These are phyloP conservation scores for Mactromeris polynyma DNA, from an alignment of 2,888 invertebrate species.

Conservation along the genomic window DNA sequence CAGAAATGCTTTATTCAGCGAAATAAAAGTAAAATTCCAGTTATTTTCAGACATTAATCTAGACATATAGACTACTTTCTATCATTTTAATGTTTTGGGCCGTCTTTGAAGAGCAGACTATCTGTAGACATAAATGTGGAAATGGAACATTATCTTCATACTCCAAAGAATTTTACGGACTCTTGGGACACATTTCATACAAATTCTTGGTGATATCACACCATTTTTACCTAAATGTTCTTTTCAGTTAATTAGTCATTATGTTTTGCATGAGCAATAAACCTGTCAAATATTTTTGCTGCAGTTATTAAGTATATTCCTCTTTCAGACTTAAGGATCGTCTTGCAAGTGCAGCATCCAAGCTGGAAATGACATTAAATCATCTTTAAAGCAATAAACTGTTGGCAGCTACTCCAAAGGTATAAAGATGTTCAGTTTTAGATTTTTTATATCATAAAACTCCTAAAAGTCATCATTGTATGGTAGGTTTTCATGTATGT, in stretches of 20 bases:
- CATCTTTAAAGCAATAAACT: background rate
- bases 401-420: constrained; percentile 23
- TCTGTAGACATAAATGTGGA: background rate
- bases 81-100: background rate
- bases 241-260: constrained; percentile 28
- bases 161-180: background rate
- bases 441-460: background rate
- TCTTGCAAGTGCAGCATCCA: background rate
- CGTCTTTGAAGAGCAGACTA: background rate
- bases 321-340: constrained; percentile 11
- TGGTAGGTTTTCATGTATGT: background rate
- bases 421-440: constrained; percentile 1
- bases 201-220: constrained; percentile 7
- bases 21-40: background rate
- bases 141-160: background rate
- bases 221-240: background rate
- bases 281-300: constrained; percentile 24
- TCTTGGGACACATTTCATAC: constrained; percentile 11
- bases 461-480: background rate
- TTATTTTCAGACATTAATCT: background rate
- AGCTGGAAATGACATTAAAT: constrained; percentile 19
- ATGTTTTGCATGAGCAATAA: constrained; percentile 12
- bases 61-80: constrained; percentile 3
- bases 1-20: background rate
- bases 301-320: background rate